Percentiles rank a stretch among this genome's conserved stretches.
Conservation (phyloP, 2,888 invertebrate species). For the Pimpla rufipes region DNA sequence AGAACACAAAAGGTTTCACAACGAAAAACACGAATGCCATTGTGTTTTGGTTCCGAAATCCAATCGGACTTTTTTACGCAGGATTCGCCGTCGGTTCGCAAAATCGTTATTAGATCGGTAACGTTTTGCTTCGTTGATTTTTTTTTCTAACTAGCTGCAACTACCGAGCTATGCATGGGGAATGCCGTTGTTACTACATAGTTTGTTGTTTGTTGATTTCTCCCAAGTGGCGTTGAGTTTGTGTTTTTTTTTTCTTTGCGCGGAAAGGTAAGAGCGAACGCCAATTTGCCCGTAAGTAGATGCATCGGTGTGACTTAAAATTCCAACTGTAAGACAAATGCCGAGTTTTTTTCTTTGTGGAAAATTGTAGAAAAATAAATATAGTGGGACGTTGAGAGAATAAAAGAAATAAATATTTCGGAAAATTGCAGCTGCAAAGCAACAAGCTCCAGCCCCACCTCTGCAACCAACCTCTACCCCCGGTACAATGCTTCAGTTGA, state of each 20-base stretch:
- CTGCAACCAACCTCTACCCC: conserved; percentile 80
- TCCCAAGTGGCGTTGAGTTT: conserved; percentile 8
- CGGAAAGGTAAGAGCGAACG: conserved; percentile 41
- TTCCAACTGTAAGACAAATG: conserved; percentile 9
- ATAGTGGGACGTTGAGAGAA: conserved; percentile 7
- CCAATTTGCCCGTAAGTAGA: conserved; percentile 42
- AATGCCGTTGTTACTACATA: conserved; percentile 39
- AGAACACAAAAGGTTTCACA: too few relatives aligned
- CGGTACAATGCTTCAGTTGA: conserved; percentile 80
- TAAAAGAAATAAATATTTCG: conserved; percentile 72
- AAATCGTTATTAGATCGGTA: conserved; percentile 18
- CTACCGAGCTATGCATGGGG: conserved; percentile 54
- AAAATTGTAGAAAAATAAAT: conserved; percentile 48
- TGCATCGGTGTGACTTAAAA: conserved; percentile 39
- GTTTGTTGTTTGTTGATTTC: conserved; percentile 7
- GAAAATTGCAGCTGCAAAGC: conserved; percentile 83
- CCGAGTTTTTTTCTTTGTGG: conserved; percentile 20
- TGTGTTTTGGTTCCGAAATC: too few relatives aligned
- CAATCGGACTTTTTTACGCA: too few relatives aligned
- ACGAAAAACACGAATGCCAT: too few relatives aligned
- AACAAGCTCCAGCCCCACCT: conserved; percentile 84
- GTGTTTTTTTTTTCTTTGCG: conserved; percentile 25
- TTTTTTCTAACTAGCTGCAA: conserved; percentile 22
- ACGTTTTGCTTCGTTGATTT: conserved; percentile 18
- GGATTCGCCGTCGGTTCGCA: neutral